Evolutionary conservation across 2,888 invertebrate genomes (phyloP).

Genomic region (Venustoraphidia nigricollis): DNA sequence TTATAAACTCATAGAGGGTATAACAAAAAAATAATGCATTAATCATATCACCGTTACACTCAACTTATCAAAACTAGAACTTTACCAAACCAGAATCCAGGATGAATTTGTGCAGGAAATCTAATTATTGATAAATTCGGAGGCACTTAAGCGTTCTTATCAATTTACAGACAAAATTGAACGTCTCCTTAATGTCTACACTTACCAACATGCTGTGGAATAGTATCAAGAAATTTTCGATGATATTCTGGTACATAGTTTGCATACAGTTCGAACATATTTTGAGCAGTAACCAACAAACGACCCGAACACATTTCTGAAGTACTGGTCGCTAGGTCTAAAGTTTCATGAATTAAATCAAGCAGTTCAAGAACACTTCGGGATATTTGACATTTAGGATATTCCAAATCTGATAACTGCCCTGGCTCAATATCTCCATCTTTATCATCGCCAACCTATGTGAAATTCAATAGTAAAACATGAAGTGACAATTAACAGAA

Average conservation of each 20-base stretch:
- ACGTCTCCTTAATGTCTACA: conserved; percentile 5
- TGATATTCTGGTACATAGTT: conserved; percentile 67
- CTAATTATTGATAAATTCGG: no score
- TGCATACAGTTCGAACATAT: conserved; percentile 62
- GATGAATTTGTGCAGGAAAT: no score
- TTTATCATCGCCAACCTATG: conserved; percentile 26
- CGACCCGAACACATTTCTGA: conserved; percentile 44
- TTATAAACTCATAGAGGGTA: no score
- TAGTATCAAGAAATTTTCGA: conserved; percentile 59
- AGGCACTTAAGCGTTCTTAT: no score
- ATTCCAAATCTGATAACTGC: conserved; percentile 31
- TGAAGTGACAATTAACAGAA: conserved; percentile 3
- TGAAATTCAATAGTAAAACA: neutral
- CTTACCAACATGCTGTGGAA: conserved; percentile 76
- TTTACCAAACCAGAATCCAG: no score
- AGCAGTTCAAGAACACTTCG: conserved; percentile 47
- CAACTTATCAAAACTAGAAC: no score
- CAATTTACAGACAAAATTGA: neutral
- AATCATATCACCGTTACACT: no score
- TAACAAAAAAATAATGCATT: no score
- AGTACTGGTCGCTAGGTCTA: conserved; percentile 48
- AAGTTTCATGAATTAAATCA: conserved; percentile 43
- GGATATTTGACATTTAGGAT: conserved; percentile 41
- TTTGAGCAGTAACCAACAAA: conserved; percentile 51
- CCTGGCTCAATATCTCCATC: conserved; percentile 27